A percentile compares a stretch with the other conserved stretches of the same genome.
phyloP scores from a whole-genome alignment of 2,113 vertebrate genomes.

The Thinocorus orbignyianus region DNA sequence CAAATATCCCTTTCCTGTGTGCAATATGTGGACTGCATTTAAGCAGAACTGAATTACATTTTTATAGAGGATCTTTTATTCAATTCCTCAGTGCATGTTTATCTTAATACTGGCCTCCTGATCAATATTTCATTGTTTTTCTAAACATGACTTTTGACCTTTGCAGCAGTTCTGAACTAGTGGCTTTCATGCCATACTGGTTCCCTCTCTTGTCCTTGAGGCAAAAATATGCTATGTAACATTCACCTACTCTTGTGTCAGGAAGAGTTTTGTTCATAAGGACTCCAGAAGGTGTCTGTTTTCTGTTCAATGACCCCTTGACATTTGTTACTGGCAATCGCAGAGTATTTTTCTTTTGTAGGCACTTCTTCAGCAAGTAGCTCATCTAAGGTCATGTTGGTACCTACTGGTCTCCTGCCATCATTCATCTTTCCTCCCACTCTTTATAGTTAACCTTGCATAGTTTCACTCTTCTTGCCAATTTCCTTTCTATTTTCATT shows the following conservation, averaged over 20 bases:
- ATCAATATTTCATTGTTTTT: neutral
- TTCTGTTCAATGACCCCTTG: neutral
- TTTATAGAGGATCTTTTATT: neutral
- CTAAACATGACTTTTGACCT: conserved; percentile 32
- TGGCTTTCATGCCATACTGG: neutral
- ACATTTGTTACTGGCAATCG: neutral
- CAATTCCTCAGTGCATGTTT: neutral
- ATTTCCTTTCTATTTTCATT: neutral
- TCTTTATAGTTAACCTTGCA: neutral
- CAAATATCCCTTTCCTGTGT: neutral
- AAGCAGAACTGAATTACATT: neutral
- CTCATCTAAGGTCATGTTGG: neutral
- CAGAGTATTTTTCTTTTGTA: neutral
- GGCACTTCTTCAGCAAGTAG: neutral
- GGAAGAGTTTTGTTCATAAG: neutral
- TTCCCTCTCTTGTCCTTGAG: neutral
- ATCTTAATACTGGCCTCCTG: neutral
- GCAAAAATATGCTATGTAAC: neutral
- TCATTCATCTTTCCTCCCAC: neutral
- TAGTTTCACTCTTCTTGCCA: neutral
- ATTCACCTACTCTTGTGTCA: neutral
- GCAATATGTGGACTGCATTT: neutral
- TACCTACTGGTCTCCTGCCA: neutral
- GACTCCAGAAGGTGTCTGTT: neutral
- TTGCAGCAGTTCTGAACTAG: neutral